Evolutionary conservation across 2,113 vertebrate genomes (phyloP).

Genomic region (Rhinolophus sinicus): DNA sequence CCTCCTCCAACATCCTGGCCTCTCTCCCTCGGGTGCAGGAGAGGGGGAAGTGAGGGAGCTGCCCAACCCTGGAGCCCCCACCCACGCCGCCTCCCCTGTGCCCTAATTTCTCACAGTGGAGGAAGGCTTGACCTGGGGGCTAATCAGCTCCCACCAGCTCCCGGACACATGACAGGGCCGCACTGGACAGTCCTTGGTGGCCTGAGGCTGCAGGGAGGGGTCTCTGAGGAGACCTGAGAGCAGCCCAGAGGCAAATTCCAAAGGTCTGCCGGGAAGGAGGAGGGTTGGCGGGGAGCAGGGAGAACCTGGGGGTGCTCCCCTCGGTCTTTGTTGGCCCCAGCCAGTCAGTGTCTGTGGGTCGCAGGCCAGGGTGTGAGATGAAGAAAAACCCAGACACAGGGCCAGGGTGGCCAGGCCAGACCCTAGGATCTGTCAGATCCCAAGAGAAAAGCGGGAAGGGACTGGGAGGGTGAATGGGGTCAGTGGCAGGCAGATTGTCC

Average conservation of each 20-base stretch:
- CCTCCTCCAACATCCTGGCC: background rate
- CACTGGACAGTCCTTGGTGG: background rate
- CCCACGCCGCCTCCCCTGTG: background rate
- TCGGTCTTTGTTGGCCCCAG: background rate
- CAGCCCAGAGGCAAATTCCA: background rate
- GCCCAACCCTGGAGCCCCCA: background rate
- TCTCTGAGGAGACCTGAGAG: background rate
- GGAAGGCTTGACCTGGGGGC: conserved; percentile 8
- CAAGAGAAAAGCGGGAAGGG: too few species aligned
- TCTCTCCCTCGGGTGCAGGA: background rate
- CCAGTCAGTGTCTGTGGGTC: background rate
- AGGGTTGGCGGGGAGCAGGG: background rate
- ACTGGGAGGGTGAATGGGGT: fast-evolving
- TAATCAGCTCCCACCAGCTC: background rate
- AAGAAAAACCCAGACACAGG: background rate
- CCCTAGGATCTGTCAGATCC: background rate
- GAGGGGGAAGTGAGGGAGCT: conserved; percentile 3
- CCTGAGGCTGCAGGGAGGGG: background rate
- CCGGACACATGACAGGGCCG: background rate
- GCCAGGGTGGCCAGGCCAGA: too few species aligned
- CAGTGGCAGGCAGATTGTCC: background rate
- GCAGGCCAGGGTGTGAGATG: fast-evolving
- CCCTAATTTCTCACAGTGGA: background rate
- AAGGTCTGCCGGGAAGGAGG: background rate
- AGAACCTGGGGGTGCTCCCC: fast-evolving